Percentiles rank a stretch among this genome's conserved stretches.
These are phyloP conservation scores for Oppia nitens DNA, from an alignment of 1,140 invertebrate species.

Conservation along the genomic window DNA sequence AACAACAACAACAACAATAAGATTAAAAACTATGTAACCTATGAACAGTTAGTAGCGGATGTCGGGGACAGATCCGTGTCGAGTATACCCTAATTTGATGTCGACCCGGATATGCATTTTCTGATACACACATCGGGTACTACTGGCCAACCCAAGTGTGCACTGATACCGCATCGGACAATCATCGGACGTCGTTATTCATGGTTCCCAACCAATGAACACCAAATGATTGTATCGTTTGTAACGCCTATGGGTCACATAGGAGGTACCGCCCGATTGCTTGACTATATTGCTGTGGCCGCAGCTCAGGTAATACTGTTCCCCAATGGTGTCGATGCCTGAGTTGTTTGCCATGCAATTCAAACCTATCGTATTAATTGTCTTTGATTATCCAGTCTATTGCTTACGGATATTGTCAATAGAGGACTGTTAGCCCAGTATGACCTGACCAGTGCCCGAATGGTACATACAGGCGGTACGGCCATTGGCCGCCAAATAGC, in stretches of 20 bases:
- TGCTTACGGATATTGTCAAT: neutral
- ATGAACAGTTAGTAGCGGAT: neutral
- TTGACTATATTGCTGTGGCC: neutral
- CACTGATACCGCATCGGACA: neutral
- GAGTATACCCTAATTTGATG: neutral
- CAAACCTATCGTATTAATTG: neutral
- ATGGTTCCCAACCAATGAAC: no score
- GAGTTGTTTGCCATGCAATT: neutral
- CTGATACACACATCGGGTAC: neutral
- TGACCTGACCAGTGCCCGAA: neutral
- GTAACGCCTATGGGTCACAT: slow-evolving; percentile 4
- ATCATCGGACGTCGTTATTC: neutral
- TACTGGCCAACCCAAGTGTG: neutral
- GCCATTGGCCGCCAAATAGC: neutral
- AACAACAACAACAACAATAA: no score
- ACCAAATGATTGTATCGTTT: neutral
- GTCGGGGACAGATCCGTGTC: neutral
- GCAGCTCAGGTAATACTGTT: neutral
- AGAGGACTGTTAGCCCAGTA: neutral
- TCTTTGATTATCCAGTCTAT: neutral
- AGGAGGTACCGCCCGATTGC: neutral
- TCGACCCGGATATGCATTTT: neutral
- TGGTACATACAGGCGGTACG: neutral
- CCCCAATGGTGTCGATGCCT: no score
- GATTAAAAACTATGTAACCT: neutral